Evolutionary conservation across 2,888 invertebrate genomes (phyloP), one percentile per base, ranked within the genome.

Genomic region (Conistra vaccinii): DNA sequence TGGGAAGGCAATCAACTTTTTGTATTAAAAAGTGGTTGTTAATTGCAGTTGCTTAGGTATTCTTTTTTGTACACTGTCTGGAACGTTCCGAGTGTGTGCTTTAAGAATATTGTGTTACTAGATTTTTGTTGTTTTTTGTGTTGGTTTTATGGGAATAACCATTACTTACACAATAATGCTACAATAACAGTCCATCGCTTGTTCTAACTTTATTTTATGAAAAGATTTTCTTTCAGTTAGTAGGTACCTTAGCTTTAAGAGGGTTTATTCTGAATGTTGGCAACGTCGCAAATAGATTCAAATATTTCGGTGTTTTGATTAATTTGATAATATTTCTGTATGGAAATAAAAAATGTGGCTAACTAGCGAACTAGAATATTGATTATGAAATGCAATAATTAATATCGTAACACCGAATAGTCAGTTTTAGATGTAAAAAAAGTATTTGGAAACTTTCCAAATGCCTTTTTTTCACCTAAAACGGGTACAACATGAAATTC

Each of bases 41-140:
- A 91, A 91, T 91, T 91, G 91, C 88, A 87, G 85, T 87, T 89
- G 87, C 88, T 87, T 88, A 86, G 73, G 77, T 85, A 84, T 89
- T 89, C 80, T 85, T 86, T 87, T 89, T 87, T 87, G 77, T 82
- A 73, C 78, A 66, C 78, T 85, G 87, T 88, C 85, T 85, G 86
- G 60, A 78, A 74, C 77, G 70, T 67, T 70, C 62, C 51, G 76
- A 83, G 85, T 87, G 83, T 84, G 81, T 83, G 85, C 80, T 85
- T 81, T 70, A 70, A 78, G 76, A 83, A 84, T 84, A 86, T 88
- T 85, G 81, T 85, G 80, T 83, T 80, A 87, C 81, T 83, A 74
- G 69, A 80, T 82, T 83, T 75, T 83, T 78, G 51, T 75, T 75
- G 26, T 67, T 78, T 79, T 79, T 78, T 61, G 57, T 68, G 65